These are phyloP conservation scores for Graptemys geographica DNA, from an alignment of 2,797 vertebrate species.

Conservation along the genomic window DNA sequence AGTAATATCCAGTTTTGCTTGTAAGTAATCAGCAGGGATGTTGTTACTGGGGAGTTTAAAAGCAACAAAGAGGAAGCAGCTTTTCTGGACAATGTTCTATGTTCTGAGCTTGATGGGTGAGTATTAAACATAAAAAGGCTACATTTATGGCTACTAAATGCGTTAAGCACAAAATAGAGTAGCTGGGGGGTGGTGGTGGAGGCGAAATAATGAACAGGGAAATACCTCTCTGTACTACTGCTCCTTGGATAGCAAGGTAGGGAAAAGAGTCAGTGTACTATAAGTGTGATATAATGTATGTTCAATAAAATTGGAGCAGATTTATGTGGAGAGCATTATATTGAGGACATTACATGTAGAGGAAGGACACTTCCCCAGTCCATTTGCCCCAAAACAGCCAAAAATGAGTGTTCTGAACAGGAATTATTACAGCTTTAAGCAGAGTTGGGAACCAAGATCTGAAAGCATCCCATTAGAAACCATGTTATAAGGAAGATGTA, in stretches of 20 bases:
- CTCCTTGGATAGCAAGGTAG: not conserved
- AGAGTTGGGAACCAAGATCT: rapidly evolving
- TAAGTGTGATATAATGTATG: rapidly evolving
- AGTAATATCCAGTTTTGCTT: not conserved
- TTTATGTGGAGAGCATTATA: rapidly evolving
- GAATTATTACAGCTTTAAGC: rapidly evolving
- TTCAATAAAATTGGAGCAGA: not conserved
- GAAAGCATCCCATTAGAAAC: rapidly evolving
- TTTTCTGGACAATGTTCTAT: slow-evolving; percentile 70
- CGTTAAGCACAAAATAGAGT: not conserved
- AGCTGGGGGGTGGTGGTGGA: rapidly evolving
- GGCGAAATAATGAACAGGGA: not conserved
- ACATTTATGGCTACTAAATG: not conserved
- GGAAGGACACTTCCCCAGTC: rapidly evolving
- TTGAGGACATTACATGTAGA: not conserved
- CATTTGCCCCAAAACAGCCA: rapidly evolving
- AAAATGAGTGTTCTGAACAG: not conserved
- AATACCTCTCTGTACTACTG: not conserved
- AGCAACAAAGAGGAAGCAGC: slow-evolving; percentile 60
- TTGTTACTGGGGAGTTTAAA: slow-evolving; percentile 37
- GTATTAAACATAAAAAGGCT: not conserved
- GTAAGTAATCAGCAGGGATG: slow-evolving; percentile 56
- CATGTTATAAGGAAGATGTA: rapidly evolving
- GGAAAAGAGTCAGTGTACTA: not conserved
- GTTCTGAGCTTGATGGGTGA: slow-evolving; percentile 76